phyloP scores from a whole-genome alignment of 2,113 vertebrate genomes.

The Hippocampus mohnikei region DNA sequence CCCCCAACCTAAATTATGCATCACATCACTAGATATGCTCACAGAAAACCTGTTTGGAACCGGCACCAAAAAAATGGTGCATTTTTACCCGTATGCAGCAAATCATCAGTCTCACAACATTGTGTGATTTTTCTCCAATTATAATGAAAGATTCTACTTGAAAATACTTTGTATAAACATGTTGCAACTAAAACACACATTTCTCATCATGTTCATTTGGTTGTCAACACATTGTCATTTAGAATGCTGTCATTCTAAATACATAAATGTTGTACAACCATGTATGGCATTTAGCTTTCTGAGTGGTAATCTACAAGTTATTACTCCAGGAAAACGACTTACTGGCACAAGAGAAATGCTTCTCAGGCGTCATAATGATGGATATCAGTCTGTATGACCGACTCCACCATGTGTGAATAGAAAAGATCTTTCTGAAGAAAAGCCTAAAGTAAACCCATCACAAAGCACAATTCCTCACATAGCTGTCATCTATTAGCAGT shows the following conservation, averaged over 20 bases:
- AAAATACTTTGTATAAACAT: constrained; percentile 6
- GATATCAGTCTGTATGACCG: background rate
- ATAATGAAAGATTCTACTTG: background rate
- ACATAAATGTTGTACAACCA: background rate
- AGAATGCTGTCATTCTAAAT: background rate
- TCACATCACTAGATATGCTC: constrained; percentile 51
- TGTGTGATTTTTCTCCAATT: constrained; percentile 1
- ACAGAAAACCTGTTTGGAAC: constrained; percentile 41
- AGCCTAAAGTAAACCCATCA: background rate
- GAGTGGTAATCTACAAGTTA: constrained; percentile 14
- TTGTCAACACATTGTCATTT: background rate
- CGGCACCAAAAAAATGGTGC: constrained; percentile 58
- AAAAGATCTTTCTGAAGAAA: constrained; percentile 1
- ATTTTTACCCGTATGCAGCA: constrained; percentile 70
- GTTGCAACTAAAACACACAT: constrained; percentile 11
- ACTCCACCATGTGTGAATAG: constrained; percentile 5
- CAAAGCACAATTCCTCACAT: background rate
- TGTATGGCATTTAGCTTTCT: background rate
- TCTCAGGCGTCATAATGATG: constrained; percentile 3
- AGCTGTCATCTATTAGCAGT: background rate
- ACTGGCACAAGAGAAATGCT: constrained; percentile 8
- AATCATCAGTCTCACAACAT: constrained; percentile 58
- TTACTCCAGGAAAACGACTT: constrained; percentile 9
- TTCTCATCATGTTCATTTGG: background rate
- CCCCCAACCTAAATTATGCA: constrained; percentile 72